Percentiles rank a stretch among this genome's conserved stretches.
Conservation (phyloP, 2,888 invertebrate species). For the Rambutsinella grinnellia region DNA sequence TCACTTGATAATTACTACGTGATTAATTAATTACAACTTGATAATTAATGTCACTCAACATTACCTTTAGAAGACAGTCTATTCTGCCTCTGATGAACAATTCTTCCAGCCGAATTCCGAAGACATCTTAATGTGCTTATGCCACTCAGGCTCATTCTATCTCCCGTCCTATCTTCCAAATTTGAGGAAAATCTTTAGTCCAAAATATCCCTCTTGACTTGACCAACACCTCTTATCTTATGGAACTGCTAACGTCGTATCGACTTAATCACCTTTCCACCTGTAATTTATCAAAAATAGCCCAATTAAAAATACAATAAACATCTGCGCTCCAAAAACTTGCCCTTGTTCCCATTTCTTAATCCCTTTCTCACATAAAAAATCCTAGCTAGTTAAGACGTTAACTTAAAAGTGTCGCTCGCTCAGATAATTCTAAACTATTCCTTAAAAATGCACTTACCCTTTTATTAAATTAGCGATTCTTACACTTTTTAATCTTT, state of each 20-base stretch:
- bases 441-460: constrained; percentile 4
- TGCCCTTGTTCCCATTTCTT: constrained; percentile 28
- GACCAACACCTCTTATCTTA: neutral
- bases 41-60: neutral
- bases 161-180: neutral
- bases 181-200: neutral
- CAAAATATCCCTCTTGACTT: neutral
- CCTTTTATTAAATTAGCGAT: no score
- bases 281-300: constrained; percentile 11
- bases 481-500: no score
- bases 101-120: constrained; percentile 56
- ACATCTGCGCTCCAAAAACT: neutral
- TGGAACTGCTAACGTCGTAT: neutral
- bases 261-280: constrained; percentile 1
- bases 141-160: constrained; percentile 57
- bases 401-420: no score
- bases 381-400: neutral
- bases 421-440: neutral
- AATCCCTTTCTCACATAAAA: neutral
- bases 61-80: constrained; percentile 49
- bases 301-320: neutral
- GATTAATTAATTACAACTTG: neutral
- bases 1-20: no score
- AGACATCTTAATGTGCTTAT: constrained; percentile 55
- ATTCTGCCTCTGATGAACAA: constrained; percentile 46